phyloP scores from a whole-genome alignment of 2,797 vertebrate species.

The Thamnophis elegans region DNA sequence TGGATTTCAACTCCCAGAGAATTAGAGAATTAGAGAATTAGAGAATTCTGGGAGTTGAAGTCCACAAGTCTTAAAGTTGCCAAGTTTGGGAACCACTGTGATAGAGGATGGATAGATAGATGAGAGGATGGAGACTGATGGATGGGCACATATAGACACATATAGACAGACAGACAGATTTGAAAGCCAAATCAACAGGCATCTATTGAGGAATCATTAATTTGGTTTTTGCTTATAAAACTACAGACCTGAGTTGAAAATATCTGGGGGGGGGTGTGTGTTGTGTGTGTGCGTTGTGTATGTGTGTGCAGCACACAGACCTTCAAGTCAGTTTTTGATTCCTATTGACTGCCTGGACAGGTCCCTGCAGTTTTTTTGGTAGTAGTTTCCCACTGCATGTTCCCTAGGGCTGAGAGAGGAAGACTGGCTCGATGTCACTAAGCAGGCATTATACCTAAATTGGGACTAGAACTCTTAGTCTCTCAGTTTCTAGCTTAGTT shows the following conservation, averaged over 20 bases:
- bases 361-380: not conserved
- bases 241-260: not conserved
- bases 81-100: too few relatives aligned
- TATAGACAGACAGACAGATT: not conserved
- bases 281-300: not conserved
- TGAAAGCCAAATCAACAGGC: not conserved
- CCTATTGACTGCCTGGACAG: not conserved
- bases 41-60: too few relatives aligned
- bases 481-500: not conserved
- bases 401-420: not conserved
- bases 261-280: not conserved
- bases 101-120: not conserved
- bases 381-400: not conserved
- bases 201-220: not conserved
- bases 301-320: not conserved
- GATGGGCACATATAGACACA: too few relatives aligned
- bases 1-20: too few relatives aligned
- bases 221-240: not conserved
- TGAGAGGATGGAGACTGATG: not conserved
- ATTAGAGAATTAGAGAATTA: too few relatives aligned
- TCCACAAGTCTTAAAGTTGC: too few relatives aligned
- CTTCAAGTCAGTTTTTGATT: not conserved
- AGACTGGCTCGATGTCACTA: not conserved
- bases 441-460: not conserved
- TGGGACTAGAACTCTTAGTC: not conserved